phyloP scores from a whole-genome alignment of 2,797 vertebrate species.

The Trichosurus vulpecula region DNA sequence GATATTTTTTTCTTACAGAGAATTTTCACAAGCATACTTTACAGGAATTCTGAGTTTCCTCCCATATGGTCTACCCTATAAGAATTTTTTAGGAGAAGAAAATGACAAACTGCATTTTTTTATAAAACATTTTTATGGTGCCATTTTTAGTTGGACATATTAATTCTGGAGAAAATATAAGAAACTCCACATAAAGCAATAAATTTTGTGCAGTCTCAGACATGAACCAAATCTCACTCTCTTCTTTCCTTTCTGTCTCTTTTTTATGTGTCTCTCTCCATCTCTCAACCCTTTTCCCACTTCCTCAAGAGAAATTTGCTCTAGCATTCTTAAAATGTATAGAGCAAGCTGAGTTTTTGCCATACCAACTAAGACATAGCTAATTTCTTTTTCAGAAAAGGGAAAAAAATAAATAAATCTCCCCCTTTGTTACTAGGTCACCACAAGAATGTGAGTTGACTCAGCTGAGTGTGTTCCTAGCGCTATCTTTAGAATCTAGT shows the following conservation, averaged over 20 bases:
- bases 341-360: constrained; percentile 63
- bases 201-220: constrained; percentile 46
- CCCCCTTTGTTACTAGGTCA: constrained; percentile 61
- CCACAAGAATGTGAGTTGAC: constrained; percentile 75
- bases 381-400: constrained; percentile 49
- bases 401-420: constrained; percentile 55
- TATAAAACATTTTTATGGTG: constrained; percentile 57
- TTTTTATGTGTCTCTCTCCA: constrained; percentile 65
- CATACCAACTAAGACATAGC: constrained; percentile 47
- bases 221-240: constrained; percentile 50
- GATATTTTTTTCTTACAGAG: constrained; percentile 13
- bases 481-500: constrained; percentile 79
- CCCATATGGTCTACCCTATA: background rate
- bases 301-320: constrained; percentile 54
- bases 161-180: constrained; percentile 68
- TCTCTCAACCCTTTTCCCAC: background rate
- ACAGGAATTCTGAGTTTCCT: background rate
- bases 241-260: background rate
- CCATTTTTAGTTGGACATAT: constrained; percentile 51
- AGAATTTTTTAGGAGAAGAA: background rate
- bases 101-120: constrained; percentile 18
- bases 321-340: constrained; percentile 52
- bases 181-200: constrained; percentile 40
- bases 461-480: constrained; percentile 71
- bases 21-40: background rate